Base-by-base conservation (phyloP, 2,113 vertebrate genomes). In the Rhombomys opimus region DNA sequence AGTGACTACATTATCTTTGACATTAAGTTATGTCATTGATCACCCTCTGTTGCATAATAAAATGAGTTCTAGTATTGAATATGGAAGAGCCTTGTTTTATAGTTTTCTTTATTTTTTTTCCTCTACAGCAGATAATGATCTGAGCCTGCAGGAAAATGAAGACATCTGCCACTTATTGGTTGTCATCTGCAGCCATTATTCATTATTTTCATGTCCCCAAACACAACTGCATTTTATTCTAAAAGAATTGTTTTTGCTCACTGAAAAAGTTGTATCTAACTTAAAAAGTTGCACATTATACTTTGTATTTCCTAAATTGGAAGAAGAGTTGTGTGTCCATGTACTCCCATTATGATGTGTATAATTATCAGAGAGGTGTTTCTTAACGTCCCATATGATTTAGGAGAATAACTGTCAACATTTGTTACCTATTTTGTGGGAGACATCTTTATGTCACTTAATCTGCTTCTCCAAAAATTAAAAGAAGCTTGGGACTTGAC, bases 61-160 rank as follows among this genome's bases (percentile, higher is more conserved):
- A 32, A 18, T 50, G 3, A 80, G 12, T 0, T 81, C 20, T 20
- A 41, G 1, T n/a, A 2, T 35, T 35, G 35, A 85, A 18, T 87
- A 38, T 54, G 1, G 4, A 63, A 15, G 10, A 50, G 0, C 5
- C 3, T 0, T 38, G 0, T 4, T 4, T 9, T 61, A n/a, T 9
- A 52, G 4, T 30, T 90, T 80, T 18, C 17, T 63, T 27, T 54
- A 2, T 11, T 57, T 57, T 68, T 32, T n/a, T 57, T 46, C 41
- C 32, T 50, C 27, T 54, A 54, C 23, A 65, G 1, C 1, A 89
- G 9, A 52, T 38, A 52, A 77, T 27, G 14, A 23, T 1, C 32
- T 20, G 70, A 17, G 1, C 13, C n/a, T 8, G 5, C 4, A 15
- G 15, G 7, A 38, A 38, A 85, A 81, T 23, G 1, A 38, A 35